Evolutionary conservation across 2,888 invertebrate genomes (phyloP).

Genomic region (Cremastobaeus sp.): DNA sequence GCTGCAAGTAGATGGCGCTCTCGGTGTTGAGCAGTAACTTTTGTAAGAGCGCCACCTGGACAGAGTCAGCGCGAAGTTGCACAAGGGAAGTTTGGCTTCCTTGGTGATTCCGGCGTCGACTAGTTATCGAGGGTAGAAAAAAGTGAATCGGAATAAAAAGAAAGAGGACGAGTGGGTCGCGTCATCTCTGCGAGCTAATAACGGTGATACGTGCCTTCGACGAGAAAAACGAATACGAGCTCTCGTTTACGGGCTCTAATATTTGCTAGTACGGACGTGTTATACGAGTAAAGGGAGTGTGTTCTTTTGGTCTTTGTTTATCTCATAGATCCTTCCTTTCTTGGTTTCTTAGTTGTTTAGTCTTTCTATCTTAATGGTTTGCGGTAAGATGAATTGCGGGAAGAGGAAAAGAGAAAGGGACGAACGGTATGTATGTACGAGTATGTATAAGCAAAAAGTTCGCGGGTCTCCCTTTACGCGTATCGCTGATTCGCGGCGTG

Average conservation of each 20-base stretch:
- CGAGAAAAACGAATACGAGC: conserved; percentile 29
- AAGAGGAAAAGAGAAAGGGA: conserved; percentile 22
- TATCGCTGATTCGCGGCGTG: conserved; percentile 49
- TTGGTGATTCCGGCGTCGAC: too few relatives aligned
- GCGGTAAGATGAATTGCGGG: conserved; percentile 25
- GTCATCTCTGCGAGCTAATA: conserved; percentile 37
- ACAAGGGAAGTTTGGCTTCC: too few relatives aligned
- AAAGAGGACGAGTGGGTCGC: conserved; percentile 41
- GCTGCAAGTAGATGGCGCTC: background rate
- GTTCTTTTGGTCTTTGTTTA: conserved; percentile 7
- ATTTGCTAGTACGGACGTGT: conserved; percentile 49
- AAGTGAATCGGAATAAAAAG: conserved; percentile 12
- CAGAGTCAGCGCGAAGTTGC: background rate
- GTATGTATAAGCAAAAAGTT: conserved; percentile 17
- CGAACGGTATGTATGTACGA: conserved; percentile 17
- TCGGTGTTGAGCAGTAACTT: background rate
- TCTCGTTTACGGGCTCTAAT: conserved; percentile 36
- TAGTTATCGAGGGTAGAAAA: conserved; percentile 10
- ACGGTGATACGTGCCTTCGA: conserved; percentile 42
- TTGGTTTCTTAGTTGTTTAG: conserved; percentile 10
- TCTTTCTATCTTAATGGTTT: background rate
- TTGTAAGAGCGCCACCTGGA: background rate
- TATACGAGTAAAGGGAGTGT: conserved; percentile 46
- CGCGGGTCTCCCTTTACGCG: conserved; percentile 47
- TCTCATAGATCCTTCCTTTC: conserved; percentile 2